Base-by-base conservation (phyloP, 2,888 invertebrate genomes). In the Euzetes globulus region DNA sequence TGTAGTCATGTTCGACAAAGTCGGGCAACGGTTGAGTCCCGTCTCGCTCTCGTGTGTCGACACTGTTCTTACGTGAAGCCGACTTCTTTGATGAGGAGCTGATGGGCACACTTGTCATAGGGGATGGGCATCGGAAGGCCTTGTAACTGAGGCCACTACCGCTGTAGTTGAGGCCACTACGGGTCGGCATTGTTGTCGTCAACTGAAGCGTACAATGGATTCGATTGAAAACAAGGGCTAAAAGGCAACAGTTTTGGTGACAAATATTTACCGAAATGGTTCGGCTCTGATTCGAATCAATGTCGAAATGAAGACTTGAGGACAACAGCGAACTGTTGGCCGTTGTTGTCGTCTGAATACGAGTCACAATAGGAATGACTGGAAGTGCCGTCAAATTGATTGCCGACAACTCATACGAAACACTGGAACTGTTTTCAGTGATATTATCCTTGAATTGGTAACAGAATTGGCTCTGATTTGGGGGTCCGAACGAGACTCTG, bases 401-500 rank as follows among this genome's bases (percentile, higher is more conserved):
- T 25, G 29, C 29, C 29, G 55, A 63, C 33, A 72, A 29, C 52
- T 52, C 52, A 29, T 52, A 72, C 9, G 55, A 52, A 1, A 65
- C 9, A 55, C n/a, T 50, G 41, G 41, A 41, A 52, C 15, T 27
- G 29, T 33, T 73, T 29, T 63, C n/a, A 9, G 1, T 25, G 22
- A 22, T 22, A 41, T 74, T 52, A 47, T 74, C 74, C 11, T 6
- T 22, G 37, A 74, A 74, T 25, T 33, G 37, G 52, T 60, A 74
- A n/a, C 25, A 27, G 52, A 71, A 71, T 17, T 52, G 41, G 22
- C 22, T 29, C 27, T 71, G 47, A 27, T 22, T 5, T 33, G 45
- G 55, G 0, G 74, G 74, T 19, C 71, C 74, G 55, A 74, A 71
- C 50, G 47, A 58, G 3, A 74, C 58, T 29, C 37, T 22, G 47